Percentiles rank a stretch among this genome's conserved stretches.
phyloP scores from a whole-genome alignment of 2,888 invertebrate genomes.

The Tenodera sinensis region DNA sequence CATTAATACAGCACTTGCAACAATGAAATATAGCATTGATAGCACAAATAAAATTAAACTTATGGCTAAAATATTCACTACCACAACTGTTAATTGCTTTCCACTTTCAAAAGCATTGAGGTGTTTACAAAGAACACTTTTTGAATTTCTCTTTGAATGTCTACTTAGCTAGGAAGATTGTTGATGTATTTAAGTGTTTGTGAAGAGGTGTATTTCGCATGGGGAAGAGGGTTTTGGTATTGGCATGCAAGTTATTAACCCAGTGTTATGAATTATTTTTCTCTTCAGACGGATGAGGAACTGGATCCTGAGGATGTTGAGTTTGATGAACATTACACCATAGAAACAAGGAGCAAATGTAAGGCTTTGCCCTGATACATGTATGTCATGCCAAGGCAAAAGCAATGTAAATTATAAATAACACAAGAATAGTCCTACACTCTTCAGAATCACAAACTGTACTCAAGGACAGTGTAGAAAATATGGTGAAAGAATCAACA shows the following conservation, averaged over 20 bases:
- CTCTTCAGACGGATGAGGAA: conserved; percentile 73
- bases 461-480: background rate
- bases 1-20: too few relatives aligned
- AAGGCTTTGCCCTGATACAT: conserved; percentile 45
- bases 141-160: too few relatives aligned
- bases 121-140: too few relatives aligned
- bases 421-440: background rate
- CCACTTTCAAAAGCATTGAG: too few relatives aligned
- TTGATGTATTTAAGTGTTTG: too few relatives aligned
- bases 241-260: background rate
- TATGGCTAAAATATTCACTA: too few relatives aligned
- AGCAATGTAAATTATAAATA: background rate
- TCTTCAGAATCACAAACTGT: background rate
- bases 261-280: background rate
- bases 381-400: conserved; percentile 25
- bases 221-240: background rate
- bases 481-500: background rate
- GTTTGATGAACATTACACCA: conserved; percentile 79
- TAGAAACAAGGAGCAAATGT: conserved; percentile 90
- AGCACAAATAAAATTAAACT: too few relatives aligned
- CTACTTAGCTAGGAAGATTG: too few relatives aligned
- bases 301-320: conserved; percentile 85
- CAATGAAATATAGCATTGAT: too few relatives aligned
- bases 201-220: background rate
- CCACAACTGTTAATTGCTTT: too few relatives aligned